Base-by-base conservation (phyloP, 2,888 invertebrate genomes). In the Lacanobia oleracea region DNA sequence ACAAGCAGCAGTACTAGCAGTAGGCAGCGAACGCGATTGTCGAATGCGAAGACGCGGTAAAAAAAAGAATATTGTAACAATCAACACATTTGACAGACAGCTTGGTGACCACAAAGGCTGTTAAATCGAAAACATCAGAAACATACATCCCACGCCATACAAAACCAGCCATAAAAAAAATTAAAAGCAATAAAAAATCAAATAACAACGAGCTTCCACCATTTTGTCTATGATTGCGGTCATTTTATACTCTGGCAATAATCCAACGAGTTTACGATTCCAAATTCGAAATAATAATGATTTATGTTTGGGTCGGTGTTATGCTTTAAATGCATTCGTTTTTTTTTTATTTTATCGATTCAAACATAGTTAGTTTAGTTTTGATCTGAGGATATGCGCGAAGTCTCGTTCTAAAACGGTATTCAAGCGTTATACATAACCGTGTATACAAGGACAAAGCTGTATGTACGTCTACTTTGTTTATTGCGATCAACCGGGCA, bases 231-330 rank as follows among this genome's bases (percentile, higher is more conserved):
- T 59, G 67, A 68, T 80, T 77, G 78, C 53, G 67, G 77, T 77
- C 3, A 50, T 81, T 81, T 79, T 64, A 67, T 72, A 54, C 18
- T 43, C 65, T 79, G 79, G 79, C 82, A 79, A 72, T 67, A 66
- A 40, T 72, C 82, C 79, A 82, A 66, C 50, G 66, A 63, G 1
- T 77, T 48, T 21, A 72, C 60, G 43, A 81, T 60, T 77, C 54
- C 48, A 60, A 70, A 77, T 77, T 74, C 16, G 56, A 77, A 76
- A 76, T 81, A 81, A 64, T 33, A 23, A 50, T 79, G 71, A 81
- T 76, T 79, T 81, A 81, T 53, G 63, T 50, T 40, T 40, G 14
- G 10, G 67, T 68, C 51, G 50, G 23, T 51, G 45, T 65, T 65
- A 45, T 64, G 48, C 7, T 14, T 12, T 75, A 53, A 43, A 75